Evolutionary conservation across 2,888 invertebrate genomes (phyloP).

Genomic region (Agrotis puta): DNA sequence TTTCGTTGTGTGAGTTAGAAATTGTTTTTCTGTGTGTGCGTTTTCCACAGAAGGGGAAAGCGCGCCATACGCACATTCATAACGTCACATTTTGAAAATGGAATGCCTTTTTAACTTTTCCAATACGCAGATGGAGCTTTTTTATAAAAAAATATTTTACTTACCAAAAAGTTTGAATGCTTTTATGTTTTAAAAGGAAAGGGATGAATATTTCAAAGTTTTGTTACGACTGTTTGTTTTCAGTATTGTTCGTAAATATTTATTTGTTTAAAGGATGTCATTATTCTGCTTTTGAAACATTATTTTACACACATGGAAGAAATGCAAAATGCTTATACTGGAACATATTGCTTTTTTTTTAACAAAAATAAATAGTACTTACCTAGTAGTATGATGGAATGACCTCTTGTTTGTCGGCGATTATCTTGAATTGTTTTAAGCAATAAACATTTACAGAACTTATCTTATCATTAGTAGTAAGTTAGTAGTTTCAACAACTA

Average conservation of each 20-base stretch:
- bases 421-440: too few species aligned
- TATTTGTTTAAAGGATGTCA: background rate
- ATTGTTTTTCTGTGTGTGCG: conserved; percentile 74
- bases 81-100: conserved; percentile 83
- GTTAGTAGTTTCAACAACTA: background rate
- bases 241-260: conserved; percentile 5
- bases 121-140: conserved; percentile 73
- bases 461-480: background rate
- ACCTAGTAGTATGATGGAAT: too few species aligned
- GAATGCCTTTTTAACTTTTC: conserved; percentile 84
- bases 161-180: conserved; percentile 41
- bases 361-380: too few species aligned
- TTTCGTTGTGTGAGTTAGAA: conserved; percentile 62
- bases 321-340: too few species aligned
- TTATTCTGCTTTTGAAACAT: background rate
- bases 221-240: conserved; percentile 1
- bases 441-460: too few species aligned
- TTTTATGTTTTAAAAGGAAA: conserved; percentile 30
- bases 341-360: background rate
- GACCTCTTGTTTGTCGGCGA: too few species aligned
- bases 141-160: conserved; percentile 31
- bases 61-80: conserved; percentile 76
- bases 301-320: background rate
- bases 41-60: conserved; percentile 84
- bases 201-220: conserved; percentile 9